Conservation (phyloP, 92 coral and sea anemone genomes). For the Porites divaricata region DNA sequence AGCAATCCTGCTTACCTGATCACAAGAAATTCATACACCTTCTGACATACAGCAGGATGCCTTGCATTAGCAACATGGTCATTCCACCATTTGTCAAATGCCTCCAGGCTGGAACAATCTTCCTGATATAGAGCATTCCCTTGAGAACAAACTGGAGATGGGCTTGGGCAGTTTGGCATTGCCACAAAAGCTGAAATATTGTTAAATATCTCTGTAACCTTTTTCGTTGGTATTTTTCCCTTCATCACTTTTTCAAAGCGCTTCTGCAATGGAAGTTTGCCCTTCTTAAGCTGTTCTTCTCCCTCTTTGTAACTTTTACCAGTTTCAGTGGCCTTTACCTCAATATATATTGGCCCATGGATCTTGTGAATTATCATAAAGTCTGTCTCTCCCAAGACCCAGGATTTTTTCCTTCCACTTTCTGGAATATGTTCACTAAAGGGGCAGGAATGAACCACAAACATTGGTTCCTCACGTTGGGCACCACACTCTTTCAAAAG, state of each 20-base stretch:
- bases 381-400: conserved; percentile 62
- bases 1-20: no score
- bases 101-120: no score
- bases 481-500: conserved; percentile 30
- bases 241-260: not conserved
- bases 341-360: conserved; percentile 44
- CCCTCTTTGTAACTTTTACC: not conserved
- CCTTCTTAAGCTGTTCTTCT: conserved; percentile 40
- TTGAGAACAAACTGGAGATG: no score
- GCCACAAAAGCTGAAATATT: no score
- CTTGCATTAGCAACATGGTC: no score
- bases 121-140: no score
- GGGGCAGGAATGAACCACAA: conserved; percentile 49
- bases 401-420: not conserved
- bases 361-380: conserved; percentile 58
- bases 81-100: no score
- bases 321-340: conserved; percentile 44
- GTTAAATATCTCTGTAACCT: no score
- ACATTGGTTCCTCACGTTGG: conserved; percentile 35
- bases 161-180: no score
- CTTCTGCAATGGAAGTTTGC: not conserved
- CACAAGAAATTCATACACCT: no score
- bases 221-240: no score
- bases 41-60: no score
- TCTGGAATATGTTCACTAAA: conserved; percentile 13